Conservation (phyloP, 2,797 vertebrate species). For the Cercopithecus petaurista region DNA sequence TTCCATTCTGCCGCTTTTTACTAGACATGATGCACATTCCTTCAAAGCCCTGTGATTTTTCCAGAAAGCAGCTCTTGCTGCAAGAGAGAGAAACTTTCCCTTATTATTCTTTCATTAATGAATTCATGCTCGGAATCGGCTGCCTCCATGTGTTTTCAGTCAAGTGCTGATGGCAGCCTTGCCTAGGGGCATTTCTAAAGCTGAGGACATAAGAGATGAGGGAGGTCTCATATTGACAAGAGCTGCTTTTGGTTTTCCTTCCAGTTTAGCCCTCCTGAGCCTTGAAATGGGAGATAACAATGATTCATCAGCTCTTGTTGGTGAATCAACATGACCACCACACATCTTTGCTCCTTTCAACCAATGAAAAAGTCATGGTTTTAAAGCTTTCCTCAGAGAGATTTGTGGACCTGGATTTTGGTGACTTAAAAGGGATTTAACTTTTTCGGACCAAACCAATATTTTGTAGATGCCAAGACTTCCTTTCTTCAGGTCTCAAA, state of each 20-base stretch:
- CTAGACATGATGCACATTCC: slow-evolving; percentile 67
- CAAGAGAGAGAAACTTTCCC: slow-evolving; percentile 62
- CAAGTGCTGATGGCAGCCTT: slow-evolving; percentile 81
- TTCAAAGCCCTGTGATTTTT: slow-evolving; percentile 71
- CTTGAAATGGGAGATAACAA: slow-evolving; percentile 65
- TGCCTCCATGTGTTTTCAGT: slow-evolving; percentile 81
- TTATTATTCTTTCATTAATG: slow-evolving; percentile 79
- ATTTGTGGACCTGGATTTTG: slow-evolving; percentile 65
- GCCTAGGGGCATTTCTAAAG: slow-evolving; percentile 77
- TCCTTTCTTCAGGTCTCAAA: slow-evolving; percentile 30
- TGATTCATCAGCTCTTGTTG: slow-evolving; percentile 53
- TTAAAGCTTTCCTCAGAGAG: slow-evolving; percentile 55
- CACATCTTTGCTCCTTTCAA: slow-evolving; percentile 61
- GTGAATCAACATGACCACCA: slow-evolving; percentile 47
- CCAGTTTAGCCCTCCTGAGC: slow-evolving; percentile 69
- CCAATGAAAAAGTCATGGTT: not conserved
- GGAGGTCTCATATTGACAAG: slow-evolving; percentile 76
- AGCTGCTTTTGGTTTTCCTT: slow-evolving; percentile 78
- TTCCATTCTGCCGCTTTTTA: slow-evolving; percentile 58
- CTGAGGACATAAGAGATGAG: slow-evolving; percentile 77
- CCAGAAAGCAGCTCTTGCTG: slow-evolving; percentile 75
- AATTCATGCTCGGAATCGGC: slow-evolving; percentile 81
- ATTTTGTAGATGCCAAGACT: slow-evolving; percentile 31
- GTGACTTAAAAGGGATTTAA: slow-evolving; percentile 61
- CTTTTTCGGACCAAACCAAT: slow-evolving; percentile 53